phyloP scores from a whole-genome alignment of 2,113 vertebrate species.

The Gorsachius goisagi region DNA sequence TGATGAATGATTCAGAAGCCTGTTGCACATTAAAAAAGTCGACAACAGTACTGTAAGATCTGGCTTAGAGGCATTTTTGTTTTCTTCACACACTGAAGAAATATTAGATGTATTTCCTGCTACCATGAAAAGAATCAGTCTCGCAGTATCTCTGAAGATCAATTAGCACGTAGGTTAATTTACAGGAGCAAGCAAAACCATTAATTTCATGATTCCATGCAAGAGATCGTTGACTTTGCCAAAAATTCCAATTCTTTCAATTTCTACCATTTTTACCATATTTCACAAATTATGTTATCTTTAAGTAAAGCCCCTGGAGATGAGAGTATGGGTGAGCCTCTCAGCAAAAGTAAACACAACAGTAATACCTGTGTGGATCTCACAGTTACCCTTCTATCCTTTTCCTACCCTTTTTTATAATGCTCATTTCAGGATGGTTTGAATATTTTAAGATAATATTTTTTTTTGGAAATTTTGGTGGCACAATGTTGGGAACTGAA shows the following conservation, averaged over 20 bases:
- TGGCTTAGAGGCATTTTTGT: neutral
- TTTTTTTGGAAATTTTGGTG: neutral
- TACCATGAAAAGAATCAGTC: neutral
- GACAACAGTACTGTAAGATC: neutral
- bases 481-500: neutral
- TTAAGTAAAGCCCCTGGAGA: neutral
- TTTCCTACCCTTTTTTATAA: neutral
- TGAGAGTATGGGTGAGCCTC: neutral
- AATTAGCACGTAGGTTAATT: neutral
- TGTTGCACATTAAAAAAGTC: neutral
- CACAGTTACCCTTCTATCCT: neutral
- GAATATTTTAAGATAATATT: neutral
- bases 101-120: neutral
- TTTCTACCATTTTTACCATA: neutral
- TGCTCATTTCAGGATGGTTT: neutral
- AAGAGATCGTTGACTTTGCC: neutral
- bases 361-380: neutral
- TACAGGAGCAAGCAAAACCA: neutral
- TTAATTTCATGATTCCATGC: neutral
- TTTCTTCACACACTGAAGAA: neutral
- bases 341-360: neutral
- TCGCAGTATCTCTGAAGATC: neutral
- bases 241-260: neutral
- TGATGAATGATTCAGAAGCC: neutral
- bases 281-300: neutral